Conservation (phyloP, 2,113 vertebrate genomes). For the Ovis aries region DNA sequence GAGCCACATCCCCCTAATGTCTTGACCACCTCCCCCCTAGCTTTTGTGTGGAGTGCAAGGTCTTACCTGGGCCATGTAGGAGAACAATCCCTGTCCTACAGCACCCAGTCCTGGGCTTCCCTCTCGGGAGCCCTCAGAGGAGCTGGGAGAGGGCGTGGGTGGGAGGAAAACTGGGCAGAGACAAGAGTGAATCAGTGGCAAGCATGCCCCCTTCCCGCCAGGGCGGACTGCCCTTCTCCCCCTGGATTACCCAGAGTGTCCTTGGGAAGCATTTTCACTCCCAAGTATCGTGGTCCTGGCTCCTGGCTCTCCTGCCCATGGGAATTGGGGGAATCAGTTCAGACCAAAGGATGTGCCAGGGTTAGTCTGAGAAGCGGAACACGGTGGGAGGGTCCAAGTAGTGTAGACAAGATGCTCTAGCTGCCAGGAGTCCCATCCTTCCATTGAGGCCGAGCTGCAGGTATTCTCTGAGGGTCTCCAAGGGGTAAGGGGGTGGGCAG, state of each 20-base stretch:
- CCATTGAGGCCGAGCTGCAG: neutral
- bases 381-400: neutral
- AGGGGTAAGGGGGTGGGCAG: no score
- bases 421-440: neutral
- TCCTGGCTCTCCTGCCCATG: neutral
- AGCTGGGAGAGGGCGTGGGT: neutral
- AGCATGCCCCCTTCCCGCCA: fast-evolving
- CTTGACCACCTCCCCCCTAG: fast-evolving
- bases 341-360: neutral
- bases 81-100: neutral
- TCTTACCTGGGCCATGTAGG: neutral
- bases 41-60: fast-evolving
- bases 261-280: fast-evolving
- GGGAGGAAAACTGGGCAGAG: neutral
- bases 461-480: neutral
- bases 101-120: neutral
- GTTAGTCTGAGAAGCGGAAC: neutral
- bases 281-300: fast-evolving
- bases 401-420: no score
- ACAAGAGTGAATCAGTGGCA: neutral
- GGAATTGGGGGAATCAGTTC: neutral
- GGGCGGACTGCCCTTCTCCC: no score
- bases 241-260: neutral
- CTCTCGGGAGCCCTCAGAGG: neutral
- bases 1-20: fast-evolving